Percentiles rank a stretch among this genome's conserved stretches.
These are phyloP conservation scores for Spicauda simplicius DNA, from an alignment of 2,888 invertebrate genomes.

Conservation along the genomic window DNA sequence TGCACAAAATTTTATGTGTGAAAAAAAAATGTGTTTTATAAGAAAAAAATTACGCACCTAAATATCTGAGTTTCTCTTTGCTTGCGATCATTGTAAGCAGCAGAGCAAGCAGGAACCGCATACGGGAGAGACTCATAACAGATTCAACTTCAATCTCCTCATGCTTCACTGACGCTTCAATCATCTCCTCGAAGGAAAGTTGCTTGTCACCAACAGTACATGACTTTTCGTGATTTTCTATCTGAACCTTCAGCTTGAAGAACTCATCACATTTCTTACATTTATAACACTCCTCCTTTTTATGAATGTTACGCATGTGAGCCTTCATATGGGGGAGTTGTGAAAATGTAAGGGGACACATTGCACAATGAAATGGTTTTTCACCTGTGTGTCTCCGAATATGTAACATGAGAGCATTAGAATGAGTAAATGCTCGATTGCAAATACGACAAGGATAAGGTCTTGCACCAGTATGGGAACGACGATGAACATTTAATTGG, in stretches of 20 bases:
- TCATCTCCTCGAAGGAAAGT: constrained; percentile 57
- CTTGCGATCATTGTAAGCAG: constrained; percentile 93
- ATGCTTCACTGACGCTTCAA: constrained; percentile 55
- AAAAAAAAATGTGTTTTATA: constrained; percentile 43
- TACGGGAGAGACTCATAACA: constrained; percentile 88
- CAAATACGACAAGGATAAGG: constrained; percentile 94
- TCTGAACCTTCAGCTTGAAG: constrained; percentile 90
- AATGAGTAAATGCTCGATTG: constrained; percentile 92
- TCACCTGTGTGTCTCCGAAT: constrained; percentile 94
- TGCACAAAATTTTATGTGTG: constrained; percentile 51
- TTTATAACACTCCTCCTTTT: constrained; percentile 90
- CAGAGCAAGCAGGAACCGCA: constrained; percentile 92
- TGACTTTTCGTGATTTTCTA: constrained; percentile 86
- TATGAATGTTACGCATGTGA: constrained; percentile 94
- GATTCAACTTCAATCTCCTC: constrained; percentile 74
- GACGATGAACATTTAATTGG: constrained; percentile 92
- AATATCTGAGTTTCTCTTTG: constrained; percentile 89
- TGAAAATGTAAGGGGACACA: constrained; percentile 90
- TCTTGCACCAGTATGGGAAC: constrained; percentile 93
- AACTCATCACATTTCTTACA: constrained; percentile 90
- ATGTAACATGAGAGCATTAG: constrained; percentile 93
- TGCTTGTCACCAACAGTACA: constrained; percentile 68
- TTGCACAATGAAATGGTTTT: constrained; percentile 90
- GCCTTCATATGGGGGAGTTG: constrained; percentile 95
- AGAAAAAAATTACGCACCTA: constrained; percentile 87